A percentile compares a stretch with the other conserved stretches of the same genome.
Conservation (phyloP, 2,888 invertebrate species). For the Eugnorisma glareosa region DNA sequence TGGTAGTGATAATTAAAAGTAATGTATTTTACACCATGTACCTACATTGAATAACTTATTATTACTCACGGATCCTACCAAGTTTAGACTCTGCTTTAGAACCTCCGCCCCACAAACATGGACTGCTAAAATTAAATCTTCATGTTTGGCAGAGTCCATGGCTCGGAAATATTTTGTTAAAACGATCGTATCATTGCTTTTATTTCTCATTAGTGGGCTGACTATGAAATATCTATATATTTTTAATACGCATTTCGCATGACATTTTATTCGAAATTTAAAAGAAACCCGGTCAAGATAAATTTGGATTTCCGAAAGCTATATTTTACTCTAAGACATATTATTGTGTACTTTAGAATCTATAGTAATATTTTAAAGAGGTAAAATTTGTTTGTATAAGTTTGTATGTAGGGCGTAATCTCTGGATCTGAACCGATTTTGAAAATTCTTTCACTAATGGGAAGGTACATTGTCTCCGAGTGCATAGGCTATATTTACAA, state of each 20-base stretch:
- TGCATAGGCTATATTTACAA: no score
- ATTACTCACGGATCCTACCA: conserved; percentile 18
- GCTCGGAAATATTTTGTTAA: not conserved
- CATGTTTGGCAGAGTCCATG: conserved; percentile 38
- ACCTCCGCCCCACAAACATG: conserved; percentile 41
- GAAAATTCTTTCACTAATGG: no score
- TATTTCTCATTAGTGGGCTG: conserved; percentile 36
- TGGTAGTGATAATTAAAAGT: not conserved
- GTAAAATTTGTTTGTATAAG: no score
- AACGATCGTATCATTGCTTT: conserved; percentile 14
- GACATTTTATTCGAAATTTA: conserved; percentile 23
- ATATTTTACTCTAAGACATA: conserved; percentile 15
- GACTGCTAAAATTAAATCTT: conserved; percentile 53
- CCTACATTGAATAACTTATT: not conserved
- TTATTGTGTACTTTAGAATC: no score
- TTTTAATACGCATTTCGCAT: conserved; percentile 1
- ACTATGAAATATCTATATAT: conserved; percentile 16
- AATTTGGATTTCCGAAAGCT: conserved; percentile 9
- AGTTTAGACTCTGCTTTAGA: conserved; percentile 23
- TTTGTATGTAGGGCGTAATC: no score
- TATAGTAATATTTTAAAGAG: no score
- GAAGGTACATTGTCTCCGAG: no score
- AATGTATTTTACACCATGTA: conserved; percentile 18
- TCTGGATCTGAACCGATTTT: no score
- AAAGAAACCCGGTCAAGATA: conserved; percentile 29